Evolutionary conservation across 1,140 invertebrate genomes (phyloP).

Genomic region (Anagrus nilaparvatae): DNA sequence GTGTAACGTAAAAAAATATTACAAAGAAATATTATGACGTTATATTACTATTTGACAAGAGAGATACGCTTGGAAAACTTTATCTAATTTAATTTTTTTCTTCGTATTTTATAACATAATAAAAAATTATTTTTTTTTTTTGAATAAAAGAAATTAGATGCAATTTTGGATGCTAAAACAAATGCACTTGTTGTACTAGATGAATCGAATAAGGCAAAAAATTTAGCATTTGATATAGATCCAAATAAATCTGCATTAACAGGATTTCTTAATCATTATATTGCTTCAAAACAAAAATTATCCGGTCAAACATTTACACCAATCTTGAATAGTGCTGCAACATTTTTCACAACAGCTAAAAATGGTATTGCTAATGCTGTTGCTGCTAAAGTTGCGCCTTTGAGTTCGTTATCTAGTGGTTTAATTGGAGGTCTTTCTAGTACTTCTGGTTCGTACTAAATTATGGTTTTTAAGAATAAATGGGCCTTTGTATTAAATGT

Average conservation of each 20-base stretch:
- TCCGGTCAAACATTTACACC: constrained; percentile 32
- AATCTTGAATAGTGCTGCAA: constrained; percentile 31
- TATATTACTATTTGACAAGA: too few relatives aligned
- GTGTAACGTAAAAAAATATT: constrained; percentile 10
- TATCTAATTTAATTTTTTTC: too few relatives aligned
- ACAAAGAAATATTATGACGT: too few relatives aligned
- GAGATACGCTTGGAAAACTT: too few relatives aligned
- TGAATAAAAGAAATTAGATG: constrained; percentile 61
- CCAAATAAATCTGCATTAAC: constrained; percentile 26
- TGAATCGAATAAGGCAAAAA: constrained; percentile 59
- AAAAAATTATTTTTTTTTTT: background rate
- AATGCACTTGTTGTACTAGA: constrained; percentile 55
- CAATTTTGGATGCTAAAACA: constrained; percentile 64
- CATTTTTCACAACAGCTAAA: constrained; percentile 26
- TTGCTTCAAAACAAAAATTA: constrained; percentile 29
- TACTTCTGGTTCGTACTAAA: constrained; percentile 10
- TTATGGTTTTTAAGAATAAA: constrained; percentile 13
- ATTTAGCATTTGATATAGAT: constrained; percentile 61
- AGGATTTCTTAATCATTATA: constrained; percentile 30
- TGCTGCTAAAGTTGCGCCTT: constrained; percentile 31
- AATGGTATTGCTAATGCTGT: constrained; percentile 28
- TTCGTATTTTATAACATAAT: constrained; percentile 12
- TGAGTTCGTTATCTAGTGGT: constrained; percentile 30
- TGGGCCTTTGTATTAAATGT: background rate
- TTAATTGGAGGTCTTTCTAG: constrained; percentile 25